Base-by-base conservation (phyloP, 2,888 invertebrate species). In the Acrobasis repandana region DNA sequence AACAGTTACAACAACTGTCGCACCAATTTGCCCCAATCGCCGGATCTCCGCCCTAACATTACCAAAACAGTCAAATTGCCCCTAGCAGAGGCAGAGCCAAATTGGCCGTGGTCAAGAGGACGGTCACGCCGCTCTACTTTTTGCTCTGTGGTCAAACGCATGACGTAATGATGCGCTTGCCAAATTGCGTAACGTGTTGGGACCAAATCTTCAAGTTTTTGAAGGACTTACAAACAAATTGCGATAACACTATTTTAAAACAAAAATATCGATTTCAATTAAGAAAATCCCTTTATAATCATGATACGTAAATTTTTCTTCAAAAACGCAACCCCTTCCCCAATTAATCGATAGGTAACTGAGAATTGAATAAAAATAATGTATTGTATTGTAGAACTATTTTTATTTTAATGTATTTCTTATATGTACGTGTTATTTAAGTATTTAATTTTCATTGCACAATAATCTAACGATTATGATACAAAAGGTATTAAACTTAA, bases 121-220 rank as follows among this genome's bases (percentile, higher is more conserved):
- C 16, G 10, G 34, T 52, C 54, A 54, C 54, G 54, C 36, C 43
- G 36, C 54, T 38, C 54, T 18, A 20, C 18, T 54, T 54, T 54
- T 54, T 54, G 18, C 10, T 38, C 16, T 52, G 52, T 54, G 54
- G 54, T 54, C 54, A 54, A 54, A 43, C 54, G 54, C 54, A 54
- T 54, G 54, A 43, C 54, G 54, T 36, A 52, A 52, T 52, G 51
- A 20, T 38, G 18, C 54, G 49, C 43, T 15, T 46, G 43, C 58
- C 43, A 59, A 59, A 51, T 59, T 59, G 50, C 43, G 47, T 57
- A 48, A 57, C 47, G 9, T 28, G 43, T 14, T 20, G 59, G 51
- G 59, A 43, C 59, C 59, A 51, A 14, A 9, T 11, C 2, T 38
- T 36, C 16, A 36, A 14, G n/a, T 11, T 43, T 14, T 11, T 43